These are phyloP conservation scores for Scelioninae gen. 1 DNA, from an alignment of 2,888 invertebrate species.

Conservation along the genomic window DNA sequence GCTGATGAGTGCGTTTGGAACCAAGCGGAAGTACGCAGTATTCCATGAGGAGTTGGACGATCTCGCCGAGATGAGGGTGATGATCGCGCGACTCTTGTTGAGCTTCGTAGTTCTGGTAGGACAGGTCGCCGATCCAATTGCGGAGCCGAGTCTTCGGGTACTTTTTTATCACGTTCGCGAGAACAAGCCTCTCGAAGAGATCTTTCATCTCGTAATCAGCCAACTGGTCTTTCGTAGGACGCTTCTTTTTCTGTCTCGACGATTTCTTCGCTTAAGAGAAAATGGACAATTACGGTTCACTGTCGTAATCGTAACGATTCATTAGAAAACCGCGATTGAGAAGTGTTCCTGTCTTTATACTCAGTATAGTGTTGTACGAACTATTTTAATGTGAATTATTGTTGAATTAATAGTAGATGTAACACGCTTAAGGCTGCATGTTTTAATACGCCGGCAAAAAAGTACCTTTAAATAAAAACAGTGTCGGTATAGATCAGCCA, in stretches of 20 bases:
- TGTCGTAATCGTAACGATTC: slow-evolving; percentile 62
- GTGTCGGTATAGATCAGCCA: too few relatives aligned
- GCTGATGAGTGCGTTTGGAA: slow-evolving; percentile 77
- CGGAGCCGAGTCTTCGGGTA: slow-evolving; percentile 87
- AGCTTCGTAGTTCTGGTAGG: slow-evolving; percentile 86
- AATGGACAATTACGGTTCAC: slow-evolving; percentile 63
- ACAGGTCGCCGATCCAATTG: slow-evolving; percentile 89
- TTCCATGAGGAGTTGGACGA: slow-evolving; percentile 86
- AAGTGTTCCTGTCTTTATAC: background rate
- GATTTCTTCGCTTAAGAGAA: slow-evolving; percentile 61
- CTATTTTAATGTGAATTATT: too few relatives aligned
- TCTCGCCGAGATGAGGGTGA: slow-evolving; percentile 87
- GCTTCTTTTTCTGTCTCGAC: slow-evolving; percentile 69
- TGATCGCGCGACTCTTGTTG: slow-evolving; percentile 84
- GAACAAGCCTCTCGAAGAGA: slow-evolving; percentile 90
- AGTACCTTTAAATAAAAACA: too few relatives aligned
- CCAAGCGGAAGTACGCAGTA: slow-evolving; percentile 87
- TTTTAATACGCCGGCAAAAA: too few relatives aligned
- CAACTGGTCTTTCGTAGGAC: slow-evolving; percentile 87
- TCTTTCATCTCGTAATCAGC: slow-evolving; percentile 87
- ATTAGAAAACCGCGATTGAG: slow-evolving; percentile 42
- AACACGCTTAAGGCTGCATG: too few relatives aligned
- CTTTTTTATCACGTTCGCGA: slow-evolving; percentile 88
- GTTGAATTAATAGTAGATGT: too few relatives aligned
- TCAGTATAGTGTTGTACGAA: too few relatives aligned